Evolutionary conservation across 1,140 invertebrate genomes (phyloP), one percentile per base, ranked within the genome.

Genomic region (Diachasmimorpha longicaudata): DNA sequence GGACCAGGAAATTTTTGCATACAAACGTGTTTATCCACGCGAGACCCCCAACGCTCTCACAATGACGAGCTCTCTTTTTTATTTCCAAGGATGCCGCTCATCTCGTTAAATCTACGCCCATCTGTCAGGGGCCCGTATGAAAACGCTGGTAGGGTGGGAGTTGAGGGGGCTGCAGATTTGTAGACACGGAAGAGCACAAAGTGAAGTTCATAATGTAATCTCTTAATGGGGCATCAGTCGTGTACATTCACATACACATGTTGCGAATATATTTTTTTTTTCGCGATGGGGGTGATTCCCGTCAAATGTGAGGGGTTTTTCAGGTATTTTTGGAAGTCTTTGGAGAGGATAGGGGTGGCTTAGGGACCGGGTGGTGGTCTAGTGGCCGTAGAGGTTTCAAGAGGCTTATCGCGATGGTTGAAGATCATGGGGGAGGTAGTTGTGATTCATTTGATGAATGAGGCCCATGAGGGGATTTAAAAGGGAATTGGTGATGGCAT

Each of bases 141-240:
- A 74, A 14, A 11, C 14, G 39, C 9, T n/a, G 25, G 39, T 31
- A 66, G 69, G 58, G 19, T 69, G 69, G n/a, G 11, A 25, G 36
- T n/a, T n/a, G 69, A 8, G 69, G 69, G 19, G 67, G 36, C n/a
- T 39, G 39, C 19, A 46, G 52, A 31, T 36, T 46, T n/a, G 72
- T 66, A 44, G 31, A 52, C 48, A 21, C 37, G 67, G 52, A 36
- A 42, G 46, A 74, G 72, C 72, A 79, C 78, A 80, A 79, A 80
- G 81, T 78, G 75, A 78, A 81, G 19, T 75, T 79, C 79, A 80
- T 82, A 82, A 82, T 80, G 81, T 82, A 82, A 82, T 82, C 81
- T 82, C 81, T 80, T 82, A 82, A 82, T 82, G 81, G 79, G 76
- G 74, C 74, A 80, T 77, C 79, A 76, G 71, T 74, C 76, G 63